These are phyloP conservation scores for Pemphredon lugubris DNA, from an alignment of 2,888 invertebrate genomes.

Conservation along the genomic window DNA sequence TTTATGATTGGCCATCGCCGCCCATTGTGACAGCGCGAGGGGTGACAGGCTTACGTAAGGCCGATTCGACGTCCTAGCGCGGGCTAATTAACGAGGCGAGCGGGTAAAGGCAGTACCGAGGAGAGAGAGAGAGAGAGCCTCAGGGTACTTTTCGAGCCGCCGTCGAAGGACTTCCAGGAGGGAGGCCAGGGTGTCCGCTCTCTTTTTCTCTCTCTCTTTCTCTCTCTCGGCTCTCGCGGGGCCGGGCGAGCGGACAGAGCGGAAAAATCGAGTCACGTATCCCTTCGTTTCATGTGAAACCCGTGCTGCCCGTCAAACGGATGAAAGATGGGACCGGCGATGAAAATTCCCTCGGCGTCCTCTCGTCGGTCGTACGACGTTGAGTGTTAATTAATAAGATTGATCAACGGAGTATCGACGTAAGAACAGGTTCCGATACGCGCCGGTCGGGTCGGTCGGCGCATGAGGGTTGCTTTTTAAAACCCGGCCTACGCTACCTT, in stretches of 20 bases:
- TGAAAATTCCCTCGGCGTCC: constrained; percentile 40
- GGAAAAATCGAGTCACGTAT: constrained; percentile 44
- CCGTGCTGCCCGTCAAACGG: constrained; percentile 25
- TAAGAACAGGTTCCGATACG: constrained; percentile 68
- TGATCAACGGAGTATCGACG: constrained; percentile 72
- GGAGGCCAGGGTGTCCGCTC: constrained; percentile 5
- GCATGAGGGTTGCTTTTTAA: constrained; percentile 45
- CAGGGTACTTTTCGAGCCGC: constrained; percentile 19
- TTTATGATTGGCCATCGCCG: constrained; percentile 80
- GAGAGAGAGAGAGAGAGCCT: constrained; percentile 13
- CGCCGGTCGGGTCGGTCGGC: constrained; percentile 3
- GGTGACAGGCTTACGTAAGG: constrained; percentile 55
- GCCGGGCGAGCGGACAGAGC: background rate
- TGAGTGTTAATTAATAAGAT: constrained; percentile 78
- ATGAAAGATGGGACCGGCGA: constrained; percentile 70
- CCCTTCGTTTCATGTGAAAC: constrained; percentile 11
- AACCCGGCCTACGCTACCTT: constrained; percentile 8
- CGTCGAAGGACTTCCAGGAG: constrained; percentile 43
- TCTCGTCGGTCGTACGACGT: constrained; percentile 40
- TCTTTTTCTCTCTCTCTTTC: constrained; percentile 9
- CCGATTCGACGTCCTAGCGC: constrained; percentile 38
- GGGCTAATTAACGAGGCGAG: constrained; percentile 47
- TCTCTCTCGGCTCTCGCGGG: background rate
- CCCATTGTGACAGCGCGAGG: constrained; percentile 60
- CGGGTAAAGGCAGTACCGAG: constrained; percentile 35